A percentile compares a stretch with the other conserved stretches of the same genome.
Evolutionary conservation across 2,113 vertebrate genomes (phyloP).

Genomic region (Lepidothrix coronata): DNA sequence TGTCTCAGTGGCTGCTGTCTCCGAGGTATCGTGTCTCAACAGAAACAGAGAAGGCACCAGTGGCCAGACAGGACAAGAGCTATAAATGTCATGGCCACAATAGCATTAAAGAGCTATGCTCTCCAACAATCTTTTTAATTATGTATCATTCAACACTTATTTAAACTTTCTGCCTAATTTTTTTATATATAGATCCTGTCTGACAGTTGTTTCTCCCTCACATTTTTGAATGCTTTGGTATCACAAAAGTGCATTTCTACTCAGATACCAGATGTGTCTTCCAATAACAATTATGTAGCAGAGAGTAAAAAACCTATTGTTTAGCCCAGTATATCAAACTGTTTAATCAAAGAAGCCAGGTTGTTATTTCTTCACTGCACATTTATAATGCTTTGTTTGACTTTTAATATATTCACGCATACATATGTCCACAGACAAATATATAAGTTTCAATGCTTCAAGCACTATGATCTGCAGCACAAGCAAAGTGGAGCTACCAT

Average conservation of each 20-base stretch:
- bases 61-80: neutral
- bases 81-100: neutral
- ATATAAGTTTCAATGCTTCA: accelerated
- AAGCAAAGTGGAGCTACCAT: neutral
- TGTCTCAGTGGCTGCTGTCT: neutral
- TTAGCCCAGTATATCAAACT: constrained; percentile 25
- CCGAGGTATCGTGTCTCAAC: neutral
- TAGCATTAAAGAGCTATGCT: neutral
- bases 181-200: neutral
- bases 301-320: neutral
- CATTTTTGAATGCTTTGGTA: neutral
- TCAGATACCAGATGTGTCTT: neutral
- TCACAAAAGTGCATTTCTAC: neutral
- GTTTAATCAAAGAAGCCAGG: constrained; percentile 12
- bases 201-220: neutral
- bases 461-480: neutral
- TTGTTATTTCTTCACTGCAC: neutral
- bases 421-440: neutral
- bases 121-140: neutral
- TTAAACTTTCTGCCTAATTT: neutral
- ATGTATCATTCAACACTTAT: neutral
- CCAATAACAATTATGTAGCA: neutral
- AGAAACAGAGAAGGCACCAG: neutral
- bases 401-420: neutral
- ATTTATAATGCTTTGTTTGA: constrained; percentile 30